Evolutionary conservation across 2,113 vertebrate species (phyloP), one percentile per base, ranked within the genome.

Genomic region (Stegostoma tigrinum): DNA sequence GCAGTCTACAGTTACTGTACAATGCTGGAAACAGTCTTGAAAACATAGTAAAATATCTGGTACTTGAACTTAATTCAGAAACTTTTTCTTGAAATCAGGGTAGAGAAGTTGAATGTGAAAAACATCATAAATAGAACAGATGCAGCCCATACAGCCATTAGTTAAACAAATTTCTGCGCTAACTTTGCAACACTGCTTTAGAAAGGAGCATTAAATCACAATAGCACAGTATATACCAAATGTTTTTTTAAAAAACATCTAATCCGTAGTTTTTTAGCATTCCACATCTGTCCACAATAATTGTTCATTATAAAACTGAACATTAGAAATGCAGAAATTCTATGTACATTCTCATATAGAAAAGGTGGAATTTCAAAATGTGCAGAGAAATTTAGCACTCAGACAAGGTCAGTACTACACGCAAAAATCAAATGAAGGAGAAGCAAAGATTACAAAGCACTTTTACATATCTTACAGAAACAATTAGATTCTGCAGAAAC

Each of bases 391-490:
- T 95, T 75, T 42, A 72, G 68, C 68, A 95, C 68, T 52, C 67
- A 95, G 86, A 55, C 48, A 89, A 83, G 86, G 30, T 61, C 45
- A 89, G 30, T 89, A 83, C 38, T 42, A 27, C 86, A 90, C 61
- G 52, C 87, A 61, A 90, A 90, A 90, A 90, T 52, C 55, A 34
- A 61, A 61, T 90, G 48, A 90, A 90, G 87, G 55, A 61, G 87
- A 52, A 90, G 15, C 87, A 34, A 34, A 90, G 48, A 30, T 90
- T 61, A 90, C 27, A n/a, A 64, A 34, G 27, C 23, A 90, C 61
- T 95, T 95, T 95, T 48, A 72, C 68, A 95, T 48, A 95, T 34
- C 42, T 72, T 72, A 45, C 61, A 95, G 67, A 95, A 72, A 70
- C 30, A 70, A 72, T 72, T 95, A 75, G 67, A 72, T 95, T 95